Base-by-base conservation (phyloP, 2,113 vertebrate species). In the Thunnus maccoyii region DNA sequence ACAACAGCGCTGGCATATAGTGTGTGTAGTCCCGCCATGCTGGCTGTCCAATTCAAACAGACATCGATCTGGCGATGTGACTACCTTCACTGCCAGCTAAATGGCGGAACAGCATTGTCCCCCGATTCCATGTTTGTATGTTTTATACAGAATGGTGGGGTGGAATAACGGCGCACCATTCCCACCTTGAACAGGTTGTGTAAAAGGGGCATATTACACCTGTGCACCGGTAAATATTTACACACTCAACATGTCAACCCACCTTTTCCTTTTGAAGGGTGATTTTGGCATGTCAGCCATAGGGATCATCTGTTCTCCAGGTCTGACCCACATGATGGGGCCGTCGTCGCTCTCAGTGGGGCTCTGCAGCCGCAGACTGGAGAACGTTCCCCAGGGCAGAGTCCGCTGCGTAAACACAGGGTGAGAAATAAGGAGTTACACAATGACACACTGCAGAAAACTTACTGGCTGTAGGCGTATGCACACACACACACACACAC, bases 281-380 rank as follows among this genome's bases (percentile, higher is more conserved):
- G 93, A 94, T 56, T 94, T 94, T 25, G 93, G 93, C 91, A 94
- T 94, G 82, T 94, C 93, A 7, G 93, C 93, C 92, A 94, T 83
- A 0, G 93, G 93, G 76, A 94, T 94, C 92, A 93, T 94, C 87
- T 94, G 93, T 56, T 94, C 93, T 51, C 93, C 93, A 0, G 93
- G 93, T 89, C 93, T 68, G 86, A 94, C 93, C 93, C 93, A 94
- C 93, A 94, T 94, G 74, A 94, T 94, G 78, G 93, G 93, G 73
- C 93, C 93, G 7, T 94, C 93, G 77, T 94, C 93, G 13, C 93
- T 94, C 68, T 94, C 93, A 1, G 90, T 94, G 52, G 90, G 93
- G 61, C 91, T 94, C 67, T 94, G 92, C 51, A 94, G 84, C 64
- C 89, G 84, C 81, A 94, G 90, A 80, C 92, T 94, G 83, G 93